Conservation (phyloP, 2,888 invertebrate genomes). For the Protophormia terraenovae region DNA sequence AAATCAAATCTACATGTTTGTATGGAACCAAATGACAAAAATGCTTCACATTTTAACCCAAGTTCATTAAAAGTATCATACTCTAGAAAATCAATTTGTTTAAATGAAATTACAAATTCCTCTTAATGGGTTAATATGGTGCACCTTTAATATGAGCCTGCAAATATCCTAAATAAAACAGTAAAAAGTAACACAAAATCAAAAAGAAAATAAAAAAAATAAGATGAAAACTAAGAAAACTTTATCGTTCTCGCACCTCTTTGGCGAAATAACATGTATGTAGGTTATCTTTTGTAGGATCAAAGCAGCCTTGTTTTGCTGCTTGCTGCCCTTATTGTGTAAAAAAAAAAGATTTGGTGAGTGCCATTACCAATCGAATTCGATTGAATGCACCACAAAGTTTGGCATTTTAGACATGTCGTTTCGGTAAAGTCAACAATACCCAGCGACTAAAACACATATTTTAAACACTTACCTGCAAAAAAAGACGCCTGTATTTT, state of each 20-base stretch:
- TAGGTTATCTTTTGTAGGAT: slow-evolving; percentile 74
- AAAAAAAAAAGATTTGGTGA: slow-evolving; percentile 71
- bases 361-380: slow-evolving; percentile 76
- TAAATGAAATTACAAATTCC: not conserved
- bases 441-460: slow-evolving; percentile 71
- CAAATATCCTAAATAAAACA: slow-evolving; percentile 25
- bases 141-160: slow-evolving; percentile 4
- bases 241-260: slow-evolving; percentile 68
- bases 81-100: no score
- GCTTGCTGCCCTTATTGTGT: slow-evolving; percentile 73
- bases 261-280: slow-evolving; percentile 65
- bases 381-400: slow-evolving; percentile 79
- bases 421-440: slow-evolving; percentile 69
- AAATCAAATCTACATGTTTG: no score
- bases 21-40: no score
- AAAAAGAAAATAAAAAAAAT: not conserved
- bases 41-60: no score
- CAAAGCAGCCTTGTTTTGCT: slow-evolving; percentile 69
- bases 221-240: slow-evolving; percentile 29
- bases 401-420: slow-evolving; percentile 75
- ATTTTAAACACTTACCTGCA: slow-evolving; percentile 78
- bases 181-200: not conserved
- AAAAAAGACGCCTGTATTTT: slow-evolving; percentile 62
- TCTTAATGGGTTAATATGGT: slow-evolving; percentile 15
- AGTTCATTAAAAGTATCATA: no score